Base-by-base conservation (phyloP, 2,113 vertebrate genomes). In the Perca schrenkii region DNA sequence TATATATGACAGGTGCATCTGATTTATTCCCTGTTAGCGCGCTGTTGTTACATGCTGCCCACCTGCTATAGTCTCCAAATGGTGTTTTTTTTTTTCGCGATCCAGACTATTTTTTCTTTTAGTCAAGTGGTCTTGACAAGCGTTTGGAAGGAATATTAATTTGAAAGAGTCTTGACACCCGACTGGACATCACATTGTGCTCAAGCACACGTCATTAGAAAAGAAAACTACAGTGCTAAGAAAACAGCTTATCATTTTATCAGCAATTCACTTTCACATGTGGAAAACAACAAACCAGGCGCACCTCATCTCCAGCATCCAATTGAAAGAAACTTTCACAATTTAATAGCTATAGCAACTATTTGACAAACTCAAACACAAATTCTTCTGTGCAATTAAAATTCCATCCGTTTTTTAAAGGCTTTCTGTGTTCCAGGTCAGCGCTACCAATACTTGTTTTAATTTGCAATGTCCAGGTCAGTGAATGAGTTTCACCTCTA, bases 1-100 rank as follows among this genome's bases (percentile, higher is more conserved):
- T 81, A 54, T 25, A 69, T 71, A 61, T 62, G 78, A 80, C 78
- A 82, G 68, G 52, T 64, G 84, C 71, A 61, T 79, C 71, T 58
- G 68, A 34, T 78, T 82, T 72, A 47, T 72, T 40, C 61, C 70
- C 58, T 8, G 21, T 50, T 50, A 28, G 36, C 17, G 10, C 6
- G 15, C 12, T 63, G 43, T 47, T 78, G 22, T 47, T 60, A 64
- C 77, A 40, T 4, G 65, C 64, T n/a, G 49, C 63, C 61, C 34
- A 36, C 54, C 47, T 61, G 56, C 77, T 65, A 36, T 81, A 73
- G 79, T 85, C 69, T 83, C 2, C 0, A 47, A 46, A 65, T 52
- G 8, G 15, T 12, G 15, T n/a, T n/a, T n/a, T n/a, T 78, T 74
- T 43, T 34, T 75, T 15, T 65, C 69, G 36, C 12, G 7, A 64